These are phyloP conservation scores for Tribolium castaneum DNA, from an alignment of 1,140 invertebrate genomes.

Conservation along the genomic window DNA sequence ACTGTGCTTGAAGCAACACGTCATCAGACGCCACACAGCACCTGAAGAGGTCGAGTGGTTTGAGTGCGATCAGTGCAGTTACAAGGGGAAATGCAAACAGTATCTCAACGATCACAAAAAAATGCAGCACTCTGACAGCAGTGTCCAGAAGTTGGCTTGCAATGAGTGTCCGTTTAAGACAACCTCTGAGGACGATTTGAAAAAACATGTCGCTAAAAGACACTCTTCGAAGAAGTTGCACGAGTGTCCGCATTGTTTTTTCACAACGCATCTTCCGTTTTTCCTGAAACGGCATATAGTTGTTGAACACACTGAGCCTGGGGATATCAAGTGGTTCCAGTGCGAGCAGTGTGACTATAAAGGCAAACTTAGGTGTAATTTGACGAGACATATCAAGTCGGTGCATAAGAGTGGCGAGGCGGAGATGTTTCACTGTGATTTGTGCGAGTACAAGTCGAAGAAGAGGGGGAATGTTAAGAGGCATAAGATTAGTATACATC, in stretches of 20 bases:
- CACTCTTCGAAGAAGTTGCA: background rate
- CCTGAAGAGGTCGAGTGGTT: background rate
- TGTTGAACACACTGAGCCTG: background rate
- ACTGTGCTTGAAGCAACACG: background rate
- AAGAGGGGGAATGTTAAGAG: background rate
- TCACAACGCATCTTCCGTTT: background rate
- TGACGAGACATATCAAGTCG: background rate
- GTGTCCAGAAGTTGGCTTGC: background rate
- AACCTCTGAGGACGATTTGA: background rate
- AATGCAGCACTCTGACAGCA: background rate
- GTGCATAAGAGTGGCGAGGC: background rate
- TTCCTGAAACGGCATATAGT: background rate
- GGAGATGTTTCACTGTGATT: background rate
- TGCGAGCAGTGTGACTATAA: background rate
- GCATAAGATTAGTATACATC: background rate
- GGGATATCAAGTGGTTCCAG: background rate
- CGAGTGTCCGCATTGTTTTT: background rate
- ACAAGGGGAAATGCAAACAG: background rate
- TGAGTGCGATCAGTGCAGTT: background rate
- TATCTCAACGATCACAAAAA: background rate
- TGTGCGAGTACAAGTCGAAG: background rate
- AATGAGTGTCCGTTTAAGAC: background rate
- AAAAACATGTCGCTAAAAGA: background rate
- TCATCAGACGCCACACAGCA: background rate
- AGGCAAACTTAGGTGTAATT: background rate